A percentile compares a stretch with the other conserved stretches of the same genome.
Conservation (phyloP, 2,113 vertebrate genomes). For the Camelus dromedarius region DNA sequence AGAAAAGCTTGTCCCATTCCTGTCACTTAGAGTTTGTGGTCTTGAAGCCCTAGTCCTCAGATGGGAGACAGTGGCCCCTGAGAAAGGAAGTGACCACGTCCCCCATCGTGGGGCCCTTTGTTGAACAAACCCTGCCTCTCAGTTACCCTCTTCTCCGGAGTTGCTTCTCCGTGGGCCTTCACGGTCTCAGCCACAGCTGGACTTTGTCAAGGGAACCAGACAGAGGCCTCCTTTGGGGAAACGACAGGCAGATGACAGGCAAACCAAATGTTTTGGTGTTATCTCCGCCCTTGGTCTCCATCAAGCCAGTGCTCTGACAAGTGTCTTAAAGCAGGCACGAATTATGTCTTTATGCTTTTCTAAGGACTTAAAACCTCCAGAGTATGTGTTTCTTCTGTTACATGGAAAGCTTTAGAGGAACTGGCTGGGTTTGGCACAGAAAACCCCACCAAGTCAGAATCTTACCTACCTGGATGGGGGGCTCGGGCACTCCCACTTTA, state of each 20-base stretch:
- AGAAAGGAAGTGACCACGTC: not conserved
- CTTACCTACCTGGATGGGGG: too few species aligned
- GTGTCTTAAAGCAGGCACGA: too few species aligned
- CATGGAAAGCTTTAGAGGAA: too few species aligned
- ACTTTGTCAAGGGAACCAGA: not conserved
- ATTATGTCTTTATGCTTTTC: too few species aligned
- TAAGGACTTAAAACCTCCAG: too few species aligned
- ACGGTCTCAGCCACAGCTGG: not conserved
- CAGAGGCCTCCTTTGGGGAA: too few species aligned
- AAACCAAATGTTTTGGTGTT: not conserved
- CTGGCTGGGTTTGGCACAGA: too few species aligned
- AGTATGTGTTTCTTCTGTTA: too few species aligned
- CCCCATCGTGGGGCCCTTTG: not conserved
- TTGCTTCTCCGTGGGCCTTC: not conserved
- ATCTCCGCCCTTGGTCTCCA: not conserved
- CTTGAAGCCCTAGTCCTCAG: not conserved
- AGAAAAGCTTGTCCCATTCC: not conserved
- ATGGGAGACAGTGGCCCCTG: not conserved
- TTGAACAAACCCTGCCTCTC: not conserved
- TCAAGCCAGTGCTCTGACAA: not conserved
- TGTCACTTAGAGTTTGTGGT: not conserved
- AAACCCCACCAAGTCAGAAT: too few species aligned
- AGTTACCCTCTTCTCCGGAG: not conserved
- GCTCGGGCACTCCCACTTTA: too few species aligned
- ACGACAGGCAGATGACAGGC: not conserved